Percentiles rank a stretch among this genome's conserved stretches.
These are phyloP conservation scores for Cotesia vestalis DNA, from an alignment of 1,140 invertebrate genomes.

Conservation along the genomic window DNA sequence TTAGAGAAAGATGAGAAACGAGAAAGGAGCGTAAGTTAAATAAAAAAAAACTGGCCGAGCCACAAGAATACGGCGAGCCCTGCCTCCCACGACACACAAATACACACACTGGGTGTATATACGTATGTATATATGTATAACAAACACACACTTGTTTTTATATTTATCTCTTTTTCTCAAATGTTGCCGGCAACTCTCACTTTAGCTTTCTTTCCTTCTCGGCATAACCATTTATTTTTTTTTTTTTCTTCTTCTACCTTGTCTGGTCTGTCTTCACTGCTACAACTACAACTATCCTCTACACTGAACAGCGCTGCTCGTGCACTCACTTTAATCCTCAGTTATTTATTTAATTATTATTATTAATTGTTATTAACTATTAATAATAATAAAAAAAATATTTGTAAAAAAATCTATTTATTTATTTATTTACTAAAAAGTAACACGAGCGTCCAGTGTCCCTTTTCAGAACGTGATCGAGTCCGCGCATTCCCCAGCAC, in stretches of 20 bases:
- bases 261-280: not conserved
- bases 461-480: slow-evolving; percentile 44
- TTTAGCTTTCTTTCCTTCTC: slow-evolving; percentile 38
- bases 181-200: slow-evolving; percentile 41
- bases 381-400: not conserved
- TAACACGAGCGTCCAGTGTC: slow-evolving; percentile 39
- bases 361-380: too few relatives aligned
- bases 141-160: slow-evolving; percentile 23
- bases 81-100: slow-evolving; percentile 48
- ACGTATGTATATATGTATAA: slow-evolving; percentile 7
- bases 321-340: not conserved
- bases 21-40: slow-evolving; percentile 29
- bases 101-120: slow-evolving; percentile 42
- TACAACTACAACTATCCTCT: too few relatives aligned
- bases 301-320: too few relatives aligned
- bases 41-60: slow-evolving; percentile 37
- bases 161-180: slow-evolving; percentile 29
- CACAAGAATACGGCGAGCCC: slow-evolving; percentile 36
- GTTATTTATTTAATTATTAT: not conserved
- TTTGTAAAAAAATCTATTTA: slow-evolving; percentile 16
- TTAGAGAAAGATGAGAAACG: slow-evolving; percentile 34
- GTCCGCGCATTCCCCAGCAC: slow-evolving; percentile 56
- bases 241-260: not conserved
- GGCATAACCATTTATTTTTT: slow-evolving; percentile 5
- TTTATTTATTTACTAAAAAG: slow-evolving; percentile 27